Evolutionary conservation across 2,888 invertebrate genomes (phyloP).

Genomic region (Alcis repandata): DNA sequence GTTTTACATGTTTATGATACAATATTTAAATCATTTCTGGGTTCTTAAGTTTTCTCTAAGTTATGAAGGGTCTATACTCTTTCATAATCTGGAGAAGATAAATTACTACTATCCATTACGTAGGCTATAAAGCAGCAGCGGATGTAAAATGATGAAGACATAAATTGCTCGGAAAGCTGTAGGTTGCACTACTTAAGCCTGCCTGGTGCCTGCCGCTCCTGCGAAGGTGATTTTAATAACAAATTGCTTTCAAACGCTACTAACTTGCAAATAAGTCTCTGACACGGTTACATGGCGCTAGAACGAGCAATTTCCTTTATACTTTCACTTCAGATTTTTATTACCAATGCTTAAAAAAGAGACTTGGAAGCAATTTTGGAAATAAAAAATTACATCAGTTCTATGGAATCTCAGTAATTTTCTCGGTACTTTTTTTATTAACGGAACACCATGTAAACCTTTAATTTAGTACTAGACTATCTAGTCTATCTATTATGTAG

Average conservation of each 20-base stretch:
- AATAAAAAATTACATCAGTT: too few relatives aligned
- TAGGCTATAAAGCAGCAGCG: background rate
- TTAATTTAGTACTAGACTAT: background rate
- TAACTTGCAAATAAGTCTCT: slow-evolving; percentile 30
- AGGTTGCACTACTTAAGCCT: background rate
- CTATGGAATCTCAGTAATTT: background rate
- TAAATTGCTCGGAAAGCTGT: slow-evolving; percentile 26
- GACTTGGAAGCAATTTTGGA: too few relatives aligned
- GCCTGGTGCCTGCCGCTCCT: slow-evolving; percentile 28
- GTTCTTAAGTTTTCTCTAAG: too few relatives aligned
- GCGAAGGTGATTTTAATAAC: slow-evolving; percentile 31
- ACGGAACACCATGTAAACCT: slow-evolving; percentile 11
- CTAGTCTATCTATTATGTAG: slow-evolving; percentile 19
- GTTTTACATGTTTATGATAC: too few relatives aligned
- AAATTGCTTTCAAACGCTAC: slow-evolving; percentile 21
- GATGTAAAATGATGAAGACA: slow-evolving; percentile 15
- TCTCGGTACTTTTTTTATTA: background rate
- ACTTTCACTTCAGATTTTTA: background rate
- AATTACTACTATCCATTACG: background rate
- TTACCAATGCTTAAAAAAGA: too few relatives aligned
- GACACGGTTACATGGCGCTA: slow-evolving; percentile 15
- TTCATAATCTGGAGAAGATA: background rate
- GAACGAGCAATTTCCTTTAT: background rate
- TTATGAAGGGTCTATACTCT: too few relatives aligned
- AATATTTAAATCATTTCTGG: too few relatives aligned